Conservation (phyloP, 2,888 invertebrate species). For the Eulithis testata region DNA sequence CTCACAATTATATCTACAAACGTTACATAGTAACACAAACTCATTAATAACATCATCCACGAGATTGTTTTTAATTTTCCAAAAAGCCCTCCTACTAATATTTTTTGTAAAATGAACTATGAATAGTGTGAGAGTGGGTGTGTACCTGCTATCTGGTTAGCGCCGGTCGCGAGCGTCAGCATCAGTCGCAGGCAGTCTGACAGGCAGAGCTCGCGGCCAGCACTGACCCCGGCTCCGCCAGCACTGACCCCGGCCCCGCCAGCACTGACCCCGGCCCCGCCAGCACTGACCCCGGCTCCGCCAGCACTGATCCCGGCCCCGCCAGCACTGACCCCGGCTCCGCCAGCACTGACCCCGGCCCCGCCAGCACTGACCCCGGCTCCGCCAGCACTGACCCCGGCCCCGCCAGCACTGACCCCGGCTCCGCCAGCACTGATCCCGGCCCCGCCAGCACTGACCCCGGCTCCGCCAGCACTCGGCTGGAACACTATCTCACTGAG, state of each 20-base stretch:
- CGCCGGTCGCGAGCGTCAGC: background rate
- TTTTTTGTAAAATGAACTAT: background rate
- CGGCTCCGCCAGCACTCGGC: background rate
- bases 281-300: too few relatives aligned
- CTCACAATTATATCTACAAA: conserved; percentile 14
- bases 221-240: background rate
- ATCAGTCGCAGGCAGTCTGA: conserved; percentile 14
- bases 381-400: conserved; percentile 3
- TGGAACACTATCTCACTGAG: background rate
- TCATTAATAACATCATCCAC: too few relatives aligned
- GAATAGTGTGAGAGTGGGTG: background rate
- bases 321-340: too few relatives aligned
- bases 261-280: too few relatives aligned
- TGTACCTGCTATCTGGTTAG: background rate
- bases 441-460: conserved; percentile 2
- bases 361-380: background rate
- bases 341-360: background rate
- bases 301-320: too few relatives aligned
- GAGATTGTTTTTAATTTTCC: background rate
- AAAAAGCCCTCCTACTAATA: too few relatives aligned
- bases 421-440: conserved; percentile 9
- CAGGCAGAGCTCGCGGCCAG: conserved; percentile 14
- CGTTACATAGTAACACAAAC: too few relatives aligned
- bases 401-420: conserved; percentile 4
- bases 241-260: background rate